Percentiles rank a stretch among this genome's conserved stretches.
These are phyloP conservation scores for Talpa occidentalis DNA, from an alignment of 2,113 vertebrate genomes.

Conservation along the genomic window DNA sequence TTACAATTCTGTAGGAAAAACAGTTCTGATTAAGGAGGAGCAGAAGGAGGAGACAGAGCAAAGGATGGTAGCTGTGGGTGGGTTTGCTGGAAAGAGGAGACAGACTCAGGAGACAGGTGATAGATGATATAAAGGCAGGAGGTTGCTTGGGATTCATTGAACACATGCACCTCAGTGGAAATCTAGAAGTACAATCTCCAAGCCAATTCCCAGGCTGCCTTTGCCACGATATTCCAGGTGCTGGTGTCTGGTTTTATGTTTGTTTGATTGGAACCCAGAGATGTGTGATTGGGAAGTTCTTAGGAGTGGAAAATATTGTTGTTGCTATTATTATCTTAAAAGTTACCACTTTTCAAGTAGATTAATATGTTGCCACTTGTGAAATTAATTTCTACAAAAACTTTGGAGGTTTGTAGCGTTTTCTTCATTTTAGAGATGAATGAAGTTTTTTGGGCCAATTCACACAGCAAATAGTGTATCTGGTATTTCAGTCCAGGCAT, in stretches of 20 bases:
- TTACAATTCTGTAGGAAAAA: not conserved
- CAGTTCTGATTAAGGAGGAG: not conserved
- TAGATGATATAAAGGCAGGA: not conserved
- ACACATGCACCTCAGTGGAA: not conserved
- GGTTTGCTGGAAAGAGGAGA: not conserved
- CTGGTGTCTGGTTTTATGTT: not conserved
- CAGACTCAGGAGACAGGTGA: not conserved
- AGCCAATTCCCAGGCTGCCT: not conserved
- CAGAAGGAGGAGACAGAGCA: not conserved
- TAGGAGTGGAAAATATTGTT: not conserved
- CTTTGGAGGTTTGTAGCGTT: not conserved
- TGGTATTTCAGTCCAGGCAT: not conserved
- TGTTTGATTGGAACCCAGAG: not conserved
- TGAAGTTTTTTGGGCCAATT: not conserved
- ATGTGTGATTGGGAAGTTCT: not conserved
- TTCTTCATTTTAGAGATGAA: not conserved
- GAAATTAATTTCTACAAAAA: not conserved
- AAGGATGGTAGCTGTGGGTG: not conserved
- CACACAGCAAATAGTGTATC: not conserved
- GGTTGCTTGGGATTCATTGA: not conserved
- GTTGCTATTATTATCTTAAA: not conserved
- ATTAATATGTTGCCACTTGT: not conserved
- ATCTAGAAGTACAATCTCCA: not conserved
- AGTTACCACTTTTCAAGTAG: not conserved
- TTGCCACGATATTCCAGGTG: not conserved